Percentiles rank a stretch among this genome's conserved stretches.
Conservation (phyloP, 2,888 invertebrate genomes). For the Thymelicus sylvestris region DNA sequence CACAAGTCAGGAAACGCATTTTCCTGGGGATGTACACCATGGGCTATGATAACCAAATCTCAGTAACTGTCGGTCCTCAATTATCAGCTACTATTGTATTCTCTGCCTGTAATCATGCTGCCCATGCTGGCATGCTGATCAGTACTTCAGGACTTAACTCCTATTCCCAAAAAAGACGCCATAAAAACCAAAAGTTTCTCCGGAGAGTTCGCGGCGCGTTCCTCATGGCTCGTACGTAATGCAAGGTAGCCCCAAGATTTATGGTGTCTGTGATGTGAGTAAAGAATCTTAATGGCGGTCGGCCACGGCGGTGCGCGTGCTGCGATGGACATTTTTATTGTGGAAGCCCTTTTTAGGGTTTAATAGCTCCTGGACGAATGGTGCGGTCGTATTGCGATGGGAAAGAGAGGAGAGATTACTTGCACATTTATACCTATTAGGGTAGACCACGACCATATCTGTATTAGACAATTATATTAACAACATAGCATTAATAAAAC, state of each 20-base stretch:
- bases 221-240: conserved; percentile 12
- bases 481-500: no score
- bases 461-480: no score
- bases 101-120: no score
- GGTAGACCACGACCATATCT: no score
- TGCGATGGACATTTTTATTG: conserved; percentile 48
- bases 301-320: conserved; percentile 42
- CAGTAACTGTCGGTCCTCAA: no score
- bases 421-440: no score
- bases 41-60: no score
- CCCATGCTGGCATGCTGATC: no score
- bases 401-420: not conserved
- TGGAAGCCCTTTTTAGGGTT: conserved; percentile 51
- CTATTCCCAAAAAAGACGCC: not conserved
- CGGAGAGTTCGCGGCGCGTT: not conserved
- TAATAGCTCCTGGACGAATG: conserved; percentile 27
- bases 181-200: not conserved
- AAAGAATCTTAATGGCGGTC: conserved; percentile 55
- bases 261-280: conserved; percentile 35
- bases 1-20: no score
- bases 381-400: not conserved
- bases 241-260: conserved; percentile 30
- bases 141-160: not conserved
- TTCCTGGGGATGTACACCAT: no score
- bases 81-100: no score